Evolutionary conservation across 2,113 vertebrate genomes (phyloP), one percentile per base, ranked within the genome.

Genomic region (Haemorhous mexicanus): DNA sequence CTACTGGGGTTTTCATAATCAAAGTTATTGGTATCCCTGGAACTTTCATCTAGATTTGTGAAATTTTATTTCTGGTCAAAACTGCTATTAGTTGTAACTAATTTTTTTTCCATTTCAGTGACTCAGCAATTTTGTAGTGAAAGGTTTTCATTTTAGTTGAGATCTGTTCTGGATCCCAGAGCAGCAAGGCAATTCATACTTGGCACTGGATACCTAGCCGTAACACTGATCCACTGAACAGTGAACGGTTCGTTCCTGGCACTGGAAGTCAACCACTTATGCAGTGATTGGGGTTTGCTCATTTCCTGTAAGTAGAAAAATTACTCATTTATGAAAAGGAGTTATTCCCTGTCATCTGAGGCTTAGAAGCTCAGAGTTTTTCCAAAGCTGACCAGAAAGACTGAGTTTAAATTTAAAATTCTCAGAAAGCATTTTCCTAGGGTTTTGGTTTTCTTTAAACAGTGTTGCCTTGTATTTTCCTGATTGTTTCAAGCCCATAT

Each of bases 261-360:
- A 28, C 2, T 47, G 27, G 4, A 58, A 59, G 9, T 53, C 55
- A 63, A 47, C 24, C 22, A 33, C 20, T 63, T 70, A 49, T 14
- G 13, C 6, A 13, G 8, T 82, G 47, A 53, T 23, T 44, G 5
- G 6, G 13, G 37, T 84, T 82, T 79, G 6, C 14, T 83, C 5
- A 22, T 76, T 91, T 74, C 55, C 32, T 82, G 2, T 35, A 43
- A 76, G 41, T 12, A 84, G 20, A 37, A 15, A 67, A 78, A 70
- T 28, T 17, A 69, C 15, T 76, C 4, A 15, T 76, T 80, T 83
- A 30, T 64, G 53, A 52, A 72, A 63, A 5, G 3, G 10, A 53
- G 4, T 32, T 74, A 10, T 39, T 83, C 5, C 8, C 7, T 69
- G 1, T 76, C 9, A 27, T 53, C 13, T 0, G 0, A 86, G 15